These are phyloP conservation scores for Osedax frankpressi DNA, from an alignment of 2,888 invertebrate genomes.

Conservation along the genomic window DNA sequence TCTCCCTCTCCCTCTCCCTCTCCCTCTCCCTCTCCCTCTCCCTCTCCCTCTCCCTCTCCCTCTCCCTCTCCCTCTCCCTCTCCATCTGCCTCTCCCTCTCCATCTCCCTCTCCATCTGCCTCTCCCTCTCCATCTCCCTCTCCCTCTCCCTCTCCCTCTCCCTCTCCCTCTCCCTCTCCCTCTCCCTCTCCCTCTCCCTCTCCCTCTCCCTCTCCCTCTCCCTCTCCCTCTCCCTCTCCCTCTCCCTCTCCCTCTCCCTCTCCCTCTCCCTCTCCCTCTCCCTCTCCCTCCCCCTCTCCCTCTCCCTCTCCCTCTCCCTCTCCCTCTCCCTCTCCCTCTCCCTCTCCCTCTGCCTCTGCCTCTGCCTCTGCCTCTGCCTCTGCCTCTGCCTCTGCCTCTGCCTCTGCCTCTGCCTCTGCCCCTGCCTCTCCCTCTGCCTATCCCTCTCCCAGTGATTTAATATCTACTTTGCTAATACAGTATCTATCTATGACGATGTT, in stretches of 20 bases:
- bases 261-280: constrained; percentile 5
- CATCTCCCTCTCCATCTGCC: too few relatives aligned
- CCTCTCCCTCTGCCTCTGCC: constrained; percentile 3
- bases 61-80: too few relatives aligned
- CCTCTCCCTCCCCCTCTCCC: constrained; percentile 7
- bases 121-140: too few relatives aligned
- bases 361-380: constrained; percentile 9
- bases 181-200: background rate
- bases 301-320: constrained; percentile 10
- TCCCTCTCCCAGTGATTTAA: background rate
- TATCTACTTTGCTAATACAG: too few relatives aligned
- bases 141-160: background rate
- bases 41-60: background rate
- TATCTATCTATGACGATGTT: too few relatives aligned
- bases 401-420: background rate
- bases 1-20: too few relatives aligned
- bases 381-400: constrained; percentile 7
- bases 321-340: constrained; percentile 8
- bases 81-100: too few relatives aligned
- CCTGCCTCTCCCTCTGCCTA: background rate
- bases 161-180: background rate
- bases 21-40: background rate
- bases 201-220: constrained; percentile 1
- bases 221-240: constrained; percentile 1
- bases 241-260: background rate